Evolutionary conservation across 1,140 invertebrate species (phyloP), one percentile per base, ranked within the genome.

Genomic region (Drosophila jambulina): DNA sequence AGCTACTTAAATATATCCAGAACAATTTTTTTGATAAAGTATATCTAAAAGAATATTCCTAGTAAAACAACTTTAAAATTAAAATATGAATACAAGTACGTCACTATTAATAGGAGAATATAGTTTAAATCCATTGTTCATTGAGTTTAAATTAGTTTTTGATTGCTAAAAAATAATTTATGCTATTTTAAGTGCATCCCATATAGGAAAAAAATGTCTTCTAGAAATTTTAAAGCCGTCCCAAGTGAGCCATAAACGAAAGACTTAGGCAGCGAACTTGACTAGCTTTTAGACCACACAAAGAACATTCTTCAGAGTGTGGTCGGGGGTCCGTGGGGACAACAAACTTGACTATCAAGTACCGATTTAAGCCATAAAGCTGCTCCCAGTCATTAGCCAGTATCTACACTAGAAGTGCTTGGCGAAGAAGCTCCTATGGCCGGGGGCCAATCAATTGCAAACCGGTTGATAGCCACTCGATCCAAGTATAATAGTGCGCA

Each of bases 351-450:
- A 68, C 49, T 61, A 51, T 59, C 75, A 78, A 78, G 74, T 78
- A 78, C 56, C 48, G 74, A 77, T 77, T 77, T 61, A 77, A 77
- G 64, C 63, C 74, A 69, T 77, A 61, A 77, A 77, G 48, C 64
- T 77, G 61, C 60, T 54, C 25, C 36, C 56, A 64, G 84, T 64
- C 75, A 82, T 83, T 88, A 78, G 75, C 77, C 53, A 69, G 81
- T 84, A 80, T 87, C 68, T 87, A 87, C 84, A 87, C 84, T 62
- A 80, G 84, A 87, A 87, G 71, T 88, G 68, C 63, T 32, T 42
- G 48, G 25, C 48, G 46, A 68, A 69, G 40, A 69, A 46, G 69
- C 69, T 65, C 56, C 72, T 54, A 34, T 67, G 67, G 74, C 70
- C 75, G 25, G 62, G 25, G 62, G 83, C 83, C 84, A 87, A 87